phyloP scores from a whole-genome alignment of 1,140 invertebrate genomes.

The Paraescarpia echinospica region DNA sequence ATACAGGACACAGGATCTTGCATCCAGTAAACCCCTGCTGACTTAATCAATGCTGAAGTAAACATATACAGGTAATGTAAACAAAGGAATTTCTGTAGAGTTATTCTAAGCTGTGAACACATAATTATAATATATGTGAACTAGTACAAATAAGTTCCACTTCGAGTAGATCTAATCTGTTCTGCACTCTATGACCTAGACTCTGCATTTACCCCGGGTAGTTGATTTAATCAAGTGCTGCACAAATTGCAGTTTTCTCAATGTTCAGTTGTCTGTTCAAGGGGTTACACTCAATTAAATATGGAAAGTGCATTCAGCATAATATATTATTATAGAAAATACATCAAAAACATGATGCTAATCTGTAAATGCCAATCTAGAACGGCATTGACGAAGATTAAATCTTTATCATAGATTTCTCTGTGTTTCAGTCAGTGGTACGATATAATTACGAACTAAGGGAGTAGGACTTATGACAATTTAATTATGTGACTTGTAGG shows the following conservation, averaged over 20 bases:
- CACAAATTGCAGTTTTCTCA: not conserved
- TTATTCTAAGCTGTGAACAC: not conserved
- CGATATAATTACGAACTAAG: slow-evolving; percentile 11
- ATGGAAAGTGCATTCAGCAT: too few relatives aligned
- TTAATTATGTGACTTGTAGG: too few relatives aligned
- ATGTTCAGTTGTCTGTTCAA: not conserved
- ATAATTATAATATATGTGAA: too few relatives aligned
- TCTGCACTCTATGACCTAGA: not conserved
- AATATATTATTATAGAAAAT: too few relatives aligned
- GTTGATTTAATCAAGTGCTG: not conserved
- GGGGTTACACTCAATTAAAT: too few relatives aligned
- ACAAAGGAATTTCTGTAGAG: not conserved
- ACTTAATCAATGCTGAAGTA: not conserved
- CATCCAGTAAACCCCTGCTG: too few relatives aligned
- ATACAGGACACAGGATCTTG: too few relatives aligned
- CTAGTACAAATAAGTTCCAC: not conserved
- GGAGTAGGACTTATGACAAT: too few relatives aligned
- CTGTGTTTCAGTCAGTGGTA: not conserved
- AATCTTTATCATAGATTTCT: not conserved
- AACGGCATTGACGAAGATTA: too few relatives aligned
- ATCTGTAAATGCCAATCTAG: too few relatives aligned
- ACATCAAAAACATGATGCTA: too few relatives aligned
- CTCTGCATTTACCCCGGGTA: too few relatives aligned
- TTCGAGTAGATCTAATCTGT: not conserved
- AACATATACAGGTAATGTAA: not conserved